Evolutionary conservation across 1,140 invertebrate genomes (phyloP).

Genomic region (Saccostrea glomerata): DNA sequence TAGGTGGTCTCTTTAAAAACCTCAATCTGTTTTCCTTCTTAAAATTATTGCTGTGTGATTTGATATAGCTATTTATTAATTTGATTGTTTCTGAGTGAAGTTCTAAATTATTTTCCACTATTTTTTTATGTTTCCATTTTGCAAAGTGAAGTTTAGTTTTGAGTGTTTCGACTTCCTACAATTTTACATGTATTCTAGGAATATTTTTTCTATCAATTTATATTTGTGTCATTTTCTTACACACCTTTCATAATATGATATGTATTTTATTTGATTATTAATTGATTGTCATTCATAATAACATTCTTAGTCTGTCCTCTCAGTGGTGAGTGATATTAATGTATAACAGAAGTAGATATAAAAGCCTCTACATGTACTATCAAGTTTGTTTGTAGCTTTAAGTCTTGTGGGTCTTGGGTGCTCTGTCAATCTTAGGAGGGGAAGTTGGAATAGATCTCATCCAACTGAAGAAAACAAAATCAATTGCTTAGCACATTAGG

Average conservation of each 20-base stretch:
- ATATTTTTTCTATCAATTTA: too few relatives aligned
- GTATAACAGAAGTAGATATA: neutral
- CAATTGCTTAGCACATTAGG: neutral
- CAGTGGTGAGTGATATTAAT: neutral
- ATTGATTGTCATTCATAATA: neutral
- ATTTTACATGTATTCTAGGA: too few relatives aligned
- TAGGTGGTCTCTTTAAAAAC: constrained; percentile 70
- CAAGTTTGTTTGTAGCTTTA: neutral
- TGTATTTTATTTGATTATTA: neutral
- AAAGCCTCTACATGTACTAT: too few relatives aligned
- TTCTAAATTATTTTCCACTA: too few relatives aligned
- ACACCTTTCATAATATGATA: neutral
- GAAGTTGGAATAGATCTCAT: neutral
- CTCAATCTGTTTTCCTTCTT: neutral
- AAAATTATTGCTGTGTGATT: too few relatives aligned
- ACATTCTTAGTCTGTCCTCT: neutral
- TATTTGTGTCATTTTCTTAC: too few relatives aligned
- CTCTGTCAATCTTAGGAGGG: neutral
- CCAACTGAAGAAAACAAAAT: neutral
- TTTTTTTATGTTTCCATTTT: too few relatives aligned
- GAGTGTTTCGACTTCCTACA: too few relatives aligned
- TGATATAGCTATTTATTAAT: too few relatives aligned
- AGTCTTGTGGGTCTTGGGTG: neutral
- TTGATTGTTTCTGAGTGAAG: too few relatives aligned
- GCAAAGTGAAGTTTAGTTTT: too few relatives aligned